Conservation (phyloP, 2,113 vertebrate species). For the Festucalex cinctus region DNA sequence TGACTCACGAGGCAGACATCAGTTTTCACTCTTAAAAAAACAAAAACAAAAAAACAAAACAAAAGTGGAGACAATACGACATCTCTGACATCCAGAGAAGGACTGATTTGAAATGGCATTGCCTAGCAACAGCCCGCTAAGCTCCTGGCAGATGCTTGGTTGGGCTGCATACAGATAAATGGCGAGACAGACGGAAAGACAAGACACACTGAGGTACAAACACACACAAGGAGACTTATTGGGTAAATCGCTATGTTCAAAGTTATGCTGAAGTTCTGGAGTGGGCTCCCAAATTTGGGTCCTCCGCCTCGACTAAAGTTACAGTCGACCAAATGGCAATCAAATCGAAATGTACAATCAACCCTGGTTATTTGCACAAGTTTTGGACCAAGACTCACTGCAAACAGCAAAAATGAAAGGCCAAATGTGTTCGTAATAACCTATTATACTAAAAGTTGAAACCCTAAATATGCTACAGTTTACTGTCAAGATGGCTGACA, state of each 20-base stretch:
- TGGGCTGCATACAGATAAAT: conserved; percentile 56
- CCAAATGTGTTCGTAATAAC: too few species aligned
- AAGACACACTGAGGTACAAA: conserved; percentile 1
- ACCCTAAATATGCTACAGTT: too few species aligned
- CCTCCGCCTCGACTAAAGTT: too few species aligned
- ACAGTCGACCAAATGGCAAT: too few species aligned
- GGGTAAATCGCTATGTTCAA: background rate
- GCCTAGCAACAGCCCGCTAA: conserved; percentile 71
- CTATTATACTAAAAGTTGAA: too few species aligned
- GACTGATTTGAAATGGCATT: conserved; percentile 61
- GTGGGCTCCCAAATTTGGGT: too few species aligned
- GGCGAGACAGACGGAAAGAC: conserved; percentile 20
- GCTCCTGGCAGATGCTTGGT: conserved; percentile 62
- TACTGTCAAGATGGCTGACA: too few species aligned
- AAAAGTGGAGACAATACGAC: conserved; percentile 22
- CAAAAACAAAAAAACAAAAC: conserved; percentile 39
- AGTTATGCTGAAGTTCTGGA: background rate
- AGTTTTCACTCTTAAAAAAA: conserved; percentile 6
- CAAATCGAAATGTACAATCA: too few species aligned
- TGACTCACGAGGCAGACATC: conserved; percentile 16
- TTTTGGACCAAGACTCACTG: too few species aligned
- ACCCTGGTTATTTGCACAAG: too few species aligned
- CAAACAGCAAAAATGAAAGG: too few species aligned
- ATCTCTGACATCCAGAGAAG: conserved; percentile 42
- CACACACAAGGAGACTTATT: conserved; percentile 32